phyloP scores from a whole-genome alignment of 2,888 invertebrate species.

The Protodeltote pygarga region DNA sequence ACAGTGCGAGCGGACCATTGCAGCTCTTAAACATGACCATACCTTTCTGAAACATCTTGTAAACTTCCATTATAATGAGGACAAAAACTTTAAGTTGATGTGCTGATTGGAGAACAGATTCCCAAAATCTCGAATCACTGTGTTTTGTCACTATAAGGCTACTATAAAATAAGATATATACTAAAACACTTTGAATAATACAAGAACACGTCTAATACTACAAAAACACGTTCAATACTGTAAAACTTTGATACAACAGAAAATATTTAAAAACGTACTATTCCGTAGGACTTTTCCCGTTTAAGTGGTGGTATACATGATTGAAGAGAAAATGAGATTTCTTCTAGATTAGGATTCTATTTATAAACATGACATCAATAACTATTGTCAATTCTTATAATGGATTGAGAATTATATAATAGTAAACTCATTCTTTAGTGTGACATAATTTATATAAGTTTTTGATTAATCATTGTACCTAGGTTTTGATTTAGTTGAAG shows the following conservation, averaged over 20 bases:
- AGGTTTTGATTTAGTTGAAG: too few relatives aligned
- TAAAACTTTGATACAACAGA: not conserved
- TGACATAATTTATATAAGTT: constrained; percentile 24
- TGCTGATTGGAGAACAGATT: too few relatives aligned
- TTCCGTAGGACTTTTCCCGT: constrained; percentile 1
- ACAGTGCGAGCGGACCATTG: too few relatives aligned
- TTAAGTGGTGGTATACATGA: constrained; percentile 19
- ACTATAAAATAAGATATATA: too few relatives aligned
- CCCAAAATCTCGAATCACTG: too few relatives aligned
- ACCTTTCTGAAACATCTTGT: too few relatives aligned
- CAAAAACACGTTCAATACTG: constrained; percentile 12
- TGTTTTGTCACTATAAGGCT: too few relatives aligned
- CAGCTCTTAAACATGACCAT: too few relatives aligned
- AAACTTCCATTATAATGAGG: too few relatives aligned
- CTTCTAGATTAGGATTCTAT: not conserved
- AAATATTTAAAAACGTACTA: constrained; percentile 20
- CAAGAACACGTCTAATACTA: constrained; percentile 2
- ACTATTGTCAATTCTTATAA: constrained; percentile 30
- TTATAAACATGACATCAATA: constrained; percentile 24
- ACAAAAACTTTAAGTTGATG: too few relatives aligned
- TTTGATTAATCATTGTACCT: not conserved
- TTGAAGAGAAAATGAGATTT: constrained; percentile 20
- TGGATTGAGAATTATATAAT: constrained; percentile 8
- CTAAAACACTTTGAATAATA: too few relatives aligned
- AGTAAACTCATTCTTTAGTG: constrained; percentile 6